A percentile compares a stretch with the other conserved stretches of the same genome.
Conservation (phyloP, 1,140 invertebrate species). For the Rhizoglyphus robini region DNA sequence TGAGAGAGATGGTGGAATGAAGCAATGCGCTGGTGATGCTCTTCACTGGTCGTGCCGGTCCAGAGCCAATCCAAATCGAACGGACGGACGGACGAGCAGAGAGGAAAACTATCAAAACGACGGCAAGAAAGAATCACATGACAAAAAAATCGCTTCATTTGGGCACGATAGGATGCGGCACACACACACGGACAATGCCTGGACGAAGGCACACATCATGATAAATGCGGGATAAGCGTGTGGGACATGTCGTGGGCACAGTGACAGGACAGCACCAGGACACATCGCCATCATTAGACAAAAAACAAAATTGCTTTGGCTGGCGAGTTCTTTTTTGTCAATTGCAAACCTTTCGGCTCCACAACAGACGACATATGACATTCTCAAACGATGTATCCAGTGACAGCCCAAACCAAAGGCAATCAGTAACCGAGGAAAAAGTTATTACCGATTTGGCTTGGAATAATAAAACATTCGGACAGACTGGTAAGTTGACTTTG, state of each 20-base stretch:
- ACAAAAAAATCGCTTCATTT: not conserved
- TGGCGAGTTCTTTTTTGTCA: too few species aligned
- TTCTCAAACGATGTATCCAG: not conserved
- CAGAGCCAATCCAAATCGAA: not conserved
- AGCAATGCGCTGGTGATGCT: not conserved
- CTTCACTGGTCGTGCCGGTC: not conserved
- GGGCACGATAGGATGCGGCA: conserved; percentile 11
- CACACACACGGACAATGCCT: conserved; percentile 8
- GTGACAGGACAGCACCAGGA: not conserved
- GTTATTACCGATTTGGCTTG: too few species aligned
- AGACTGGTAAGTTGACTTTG: too few species aligned
- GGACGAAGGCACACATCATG: conserved; percentile 3
- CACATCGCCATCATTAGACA: not conserved
- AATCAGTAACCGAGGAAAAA: too few species aligned
- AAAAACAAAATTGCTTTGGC: not conserved
- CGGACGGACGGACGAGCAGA: not conserved
- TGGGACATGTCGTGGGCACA: too few species aligned
- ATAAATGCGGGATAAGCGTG: conserved; percentile 6
- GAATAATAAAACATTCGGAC: too few species aligned
- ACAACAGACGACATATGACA: not conserved
- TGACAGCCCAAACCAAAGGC: too few species aligned
- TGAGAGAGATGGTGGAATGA: not conserved
- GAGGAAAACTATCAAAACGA: not conserved
- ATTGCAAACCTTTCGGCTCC: too few species aligned
- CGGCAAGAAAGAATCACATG: not conserved